Percentiles rank a stretch among this genome's conserved stretches.
Conservation (phyloP, 2,888 invertebrate species). For the Drepana falcataria region DNA sequence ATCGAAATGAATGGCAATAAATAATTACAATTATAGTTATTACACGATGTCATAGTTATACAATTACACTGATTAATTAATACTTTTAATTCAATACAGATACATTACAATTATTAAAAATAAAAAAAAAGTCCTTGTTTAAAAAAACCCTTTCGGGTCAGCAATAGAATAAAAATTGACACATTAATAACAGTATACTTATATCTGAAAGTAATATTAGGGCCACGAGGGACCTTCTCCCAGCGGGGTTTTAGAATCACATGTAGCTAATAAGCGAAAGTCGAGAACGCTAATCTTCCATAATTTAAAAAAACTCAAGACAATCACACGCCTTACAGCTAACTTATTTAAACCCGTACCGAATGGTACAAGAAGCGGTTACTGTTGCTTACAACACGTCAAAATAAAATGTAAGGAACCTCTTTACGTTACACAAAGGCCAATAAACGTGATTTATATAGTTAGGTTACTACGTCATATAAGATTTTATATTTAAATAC, state of each 20-base stretch:
- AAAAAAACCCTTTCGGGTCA: slow-evolving; percentile 34
- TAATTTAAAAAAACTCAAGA: slow-evolving; percentile 46
- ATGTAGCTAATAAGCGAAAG: slow-evolving; percentile 37
- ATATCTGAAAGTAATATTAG: slow-evolving; percentile 19
- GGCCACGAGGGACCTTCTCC: slow-evolving; percentile 30
- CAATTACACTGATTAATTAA: slow-evolving; percentile 50
- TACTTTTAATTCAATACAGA: slow-evolving; percentile 47
- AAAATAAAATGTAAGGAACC: slow-evolving; percentile 52
- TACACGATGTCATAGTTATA: slow-evolving; percentile 43
- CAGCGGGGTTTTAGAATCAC: slow-evolving; percentile 57
- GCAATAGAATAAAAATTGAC: slow-evolving; percentile 19
- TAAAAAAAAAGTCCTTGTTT: slow-evolving; percentile 47
- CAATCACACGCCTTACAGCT: slow-evolving; percentile 65
- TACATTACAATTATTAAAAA: slow-evolving; percentile 40
- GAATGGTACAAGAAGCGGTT: slow-evolving; percentile 44
- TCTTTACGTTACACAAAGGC: slow-evolving; percentile 59
- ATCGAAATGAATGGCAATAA: slow-evolving; percentile 61
- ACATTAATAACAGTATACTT: slow-evolving; percentile 15
- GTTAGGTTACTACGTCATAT: slow-evolving; percentile 61
- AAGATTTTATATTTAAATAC: slow-evolving; percentile 51
- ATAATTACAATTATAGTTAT: slow-evolving; percentile 51
- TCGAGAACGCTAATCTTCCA: slow-evolving; percentile 38
- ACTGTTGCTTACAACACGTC: slow-evolving; percentile 13
- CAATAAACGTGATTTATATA: slow-evolving; percentile 56
- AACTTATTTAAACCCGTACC: slow-evolving; percentile 60